Base-by-base conservation (phyloP, 2,797 vertebrate species). In the Pangasius larnaudii region DNA sequence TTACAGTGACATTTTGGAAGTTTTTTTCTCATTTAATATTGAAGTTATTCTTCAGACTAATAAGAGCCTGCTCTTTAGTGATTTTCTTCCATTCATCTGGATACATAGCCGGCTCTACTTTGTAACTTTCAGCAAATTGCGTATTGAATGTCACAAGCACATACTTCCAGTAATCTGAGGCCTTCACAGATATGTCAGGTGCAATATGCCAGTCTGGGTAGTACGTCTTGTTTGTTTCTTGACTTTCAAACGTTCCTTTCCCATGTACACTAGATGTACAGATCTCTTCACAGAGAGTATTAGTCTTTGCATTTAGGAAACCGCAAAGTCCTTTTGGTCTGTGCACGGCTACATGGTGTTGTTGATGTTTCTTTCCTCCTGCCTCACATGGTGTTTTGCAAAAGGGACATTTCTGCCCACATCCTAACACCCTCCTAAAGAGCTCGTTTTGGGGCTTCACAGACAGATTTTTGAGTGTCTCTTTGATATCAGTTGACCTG, bases 371-470 rank as follows among this genome's bases (percentile, higher is more conserved):
- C 0, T 22, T 13, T 42, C 86, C 94, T 88, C 72, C 93, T 42
- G 92, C 93, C 0, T 95, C 94, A 94, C 95, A 95, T 0, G 94
- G 92, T 0, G 63, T 87, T 42, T 0, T 27, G 30, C 95, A 96
- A 83, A 96, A 96, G 0, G 95, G 95, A 91, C 95, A 96, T 86
- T 89, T 92, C 85, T 91, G 80, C 7, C 94, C 94, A 93, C 95
- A 95, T 67, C 94, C 95, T 87, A 95, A 89, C 51, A 95, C 14
- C 36, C 7, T 84, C 1, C 14, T 91, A 58, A 95, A 95, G 42
- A 96, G 91, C 56, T 91, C 93, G 22, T 93, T 7, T 74, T 96
- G 89, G 0, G 95, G 95, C 0, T 94, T 90, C 16, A 91, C 24
- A 8, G 91, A 53, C 19, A 94, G 89, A 16, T 74, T 88, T 0